Conservation (phyloP, 2,113 vertebrate genomes). For the Cochlearius cochlearius region DNA sequence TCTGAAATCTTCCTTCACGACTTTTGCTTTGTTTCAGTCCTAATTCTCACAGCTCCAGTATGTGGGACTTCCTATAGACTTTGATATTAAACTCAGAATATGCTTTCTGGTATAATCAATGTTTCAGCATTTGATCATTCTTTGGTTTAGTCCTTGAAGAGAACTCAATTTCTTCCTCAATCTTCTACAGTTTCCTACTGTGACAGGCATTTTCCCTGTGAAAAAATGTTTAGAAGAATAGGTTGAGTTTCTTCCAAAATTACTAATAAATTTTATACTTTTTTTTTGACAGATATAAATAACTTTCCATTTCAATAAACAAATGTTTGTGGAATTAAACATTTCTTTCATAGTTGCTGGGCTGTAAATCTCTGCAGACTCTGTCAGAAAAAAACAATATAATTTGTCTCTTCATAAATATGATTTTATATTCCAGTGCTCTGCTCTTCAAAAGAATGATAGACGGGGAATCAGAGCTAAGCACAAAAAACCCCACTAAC, state of each 20-base stretch:
- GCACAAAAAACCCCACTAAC: accelerated
- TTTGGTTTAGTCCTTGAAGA: background rate
- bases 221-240: background rate
- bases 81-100: background rate
- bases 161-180: background rate
- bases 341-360: background rate
- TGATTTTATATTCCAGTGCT: background rate
- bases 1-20: background rate
- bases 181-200: background rate
- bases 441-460: background rate
- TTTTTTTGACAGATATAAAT: background rate
- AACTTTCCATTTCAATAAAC: background rate
- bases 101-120: background rate
- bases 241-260: background rate
- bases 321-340: background rate
- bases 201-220: background rate
- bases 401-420: background rate
- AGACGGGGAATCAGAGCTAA: background rate
- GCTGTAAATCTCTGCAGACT: background rate
- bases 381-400: background rate
- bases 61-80: background rate
- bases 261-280: background rate
- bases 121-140: background rate
- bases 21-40: background rate
- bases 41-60: background rate